Evolutionary conservation across 1,140 invertebrate genomes (phyloP).

Genomic region (Aphaenogaster floridana): DNA sequence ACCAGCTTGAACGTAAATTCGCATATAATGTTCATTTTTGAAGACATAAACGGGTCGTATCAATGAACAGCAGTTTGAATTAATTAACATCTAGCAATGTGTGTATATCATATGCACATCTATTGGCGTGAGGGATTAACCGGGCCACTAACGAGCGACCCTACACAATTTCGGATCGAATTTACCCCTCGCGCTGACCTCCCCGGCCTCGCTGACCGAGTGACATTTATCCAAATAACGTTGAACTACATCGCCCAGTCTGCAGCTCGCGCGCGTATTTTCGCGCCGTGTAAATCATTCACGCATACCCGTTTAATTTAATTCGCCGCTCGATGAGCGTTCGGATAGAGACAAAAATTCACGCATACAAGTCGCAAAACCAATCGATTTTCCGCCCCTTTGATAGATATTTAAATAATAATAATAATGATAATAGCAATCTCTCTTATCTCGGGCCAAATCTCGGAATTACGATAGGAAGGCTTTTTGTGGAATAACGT

Average conservation of each 20-base stretch:
- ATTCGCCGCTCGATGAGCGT: constrained; percentile 57
- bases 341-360: neutral
- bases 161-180: constrained; percentile 49
- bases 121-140: constrained; percentile 47
- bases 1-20: neutral
- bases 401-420: neutral
- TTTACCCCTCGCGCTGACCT: constrained; percentile 38
- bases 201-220: constrained; percentile 70
- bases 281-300: constrained; percentile 71
- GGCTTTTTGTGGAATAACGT: neutral
- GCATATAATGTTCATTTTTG: constrained; percentile 5
- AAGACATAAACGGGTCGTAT: neutral
- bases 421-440: neutral
- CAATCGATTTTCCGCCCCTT: neutral
- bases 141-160: constrained; percentile 59
- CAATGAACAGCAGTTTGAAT: constrained; percentile 21
- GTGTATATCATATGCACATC: constrained; percentile 1
- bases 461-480: neutral
- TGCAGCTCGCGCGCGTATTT: constrained; percentile 44
- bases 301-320: constrained; percentile 49
- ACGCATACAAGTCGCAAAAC: neutral
- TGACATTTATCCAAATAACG: constrained; percentile 77
- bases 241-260: constrained; percentile 62
- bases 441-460: neutral
- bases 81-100: constrained; percentile 43